Percentiles rank a stretch among this genome's conserved stretches.
Conservation (phyloP, 2,113 vertebrate species). For the Diadophis punctatus region DNA sequence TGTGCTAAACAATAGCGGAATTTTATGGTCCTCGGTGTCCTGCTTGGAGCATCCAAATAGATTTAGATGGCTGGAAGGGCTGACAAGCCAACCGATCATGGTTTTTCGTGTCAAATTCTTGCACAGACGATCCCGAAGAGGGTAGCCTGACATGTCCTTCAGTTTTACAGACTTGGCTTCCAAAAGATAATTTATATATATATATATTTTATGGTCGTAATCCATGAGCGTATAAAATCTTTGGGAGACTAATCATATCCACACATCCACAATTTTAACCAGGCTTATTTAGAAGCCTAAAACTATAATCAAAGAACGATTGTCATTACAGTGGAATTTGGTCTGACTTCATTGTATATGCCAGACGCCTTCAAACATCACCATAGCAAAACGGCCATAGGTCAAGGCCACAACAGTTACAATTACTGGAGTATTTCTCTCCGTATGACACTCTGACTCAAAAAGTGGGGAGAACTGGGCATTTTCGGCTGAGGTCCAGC, state of each 20-base stretch:
- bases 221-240: not conserved
- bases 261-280: not conserved
- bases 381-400: not conserved
- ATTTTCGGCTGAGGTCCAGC: not conserved
- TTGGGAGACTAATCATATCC: not conserved
- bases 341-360: not conserved
- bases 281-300: slow-evolving; percentile 12
- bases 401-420: not conserved
- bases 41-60: not conserved
- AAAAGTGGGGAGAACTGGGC: not conserved
- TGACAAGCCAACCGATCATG: not conserved
- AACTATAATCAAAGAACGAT: not conserved
- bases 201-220: not conserved
- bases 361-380: slow-evolving; percentile 38
- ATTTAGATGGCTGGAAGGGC: not conserved
- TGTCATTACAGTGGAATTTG: slow-evolving; percentile 15
- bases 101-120: not conserved
- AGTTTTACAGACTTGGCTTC: not conserved
- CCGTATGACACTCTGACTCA: not conserved
- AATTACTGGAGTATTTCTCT: not conserved
- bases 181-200: not conserved
- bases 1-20: not conserved
- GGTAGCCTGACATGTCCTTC: not conserved
- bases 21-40: not conserved
- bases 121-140: not conserved